These are phyloP conservation scores for Coregonus clupeaformis DNA, from an alignment of 2,113 vertebrate species.

Conservation along the genomic window DNA sequence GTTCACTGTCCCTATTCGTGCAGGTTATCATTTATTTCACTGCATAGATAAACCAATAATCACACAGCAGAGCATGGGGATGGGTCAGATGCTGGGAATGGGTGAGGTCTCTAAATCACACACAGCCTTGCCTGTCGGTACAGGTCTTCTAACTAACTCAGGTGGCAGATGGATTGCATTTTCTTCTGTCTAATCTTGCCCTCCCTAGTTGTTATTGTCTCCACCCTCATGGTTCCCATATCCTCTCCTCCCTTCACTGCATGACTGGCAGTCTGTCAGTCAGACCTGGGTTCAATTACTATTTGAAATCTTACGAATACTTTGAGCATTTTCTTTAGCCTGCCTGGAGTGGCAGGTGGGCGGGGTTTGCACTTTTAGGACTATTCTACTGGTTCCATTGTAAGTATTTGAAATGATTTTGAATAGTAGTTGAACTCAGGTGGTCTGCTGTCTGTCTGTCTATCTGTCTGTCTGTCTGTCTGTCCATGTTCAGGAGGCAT, in stretches of 20 bases:
- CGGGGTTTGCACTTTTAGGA: too few relatives aligned
- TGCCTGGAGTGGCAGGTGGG: too few relatives aligned
- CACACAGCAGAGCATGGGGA: background rate
- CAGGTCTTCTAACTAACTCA: constrained; percentile 12
- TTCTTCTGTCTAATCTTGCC: background rate
- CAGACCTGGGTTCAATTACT: too few relatives aligned
- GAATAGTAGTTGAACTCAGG: too few relatives aligned
- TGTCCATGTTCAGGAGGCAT: background rate
- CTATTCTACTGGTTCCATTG: too few relatives aligned
- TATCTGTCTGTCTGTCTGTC: too few relatives aligned
- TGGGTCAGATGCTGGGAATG: background rate
- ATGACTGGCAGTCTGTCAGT: background rate
- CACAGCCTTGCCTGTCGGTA: background rate
- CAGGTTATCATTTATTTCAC: background rate
- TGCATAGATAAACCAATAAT: background rate
- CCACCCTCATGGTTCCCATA: constrained; percentile 37
- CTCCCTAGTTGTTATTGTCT: constrained; percentile 19
- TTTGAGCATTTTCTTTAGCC: too few relatives aligned
- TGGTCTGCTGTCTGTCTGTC: too few relatives aligned
- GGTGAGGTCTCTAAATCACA: background rate
- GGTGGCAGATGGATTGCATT: background rate
- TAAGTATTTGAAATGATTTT: background rate
- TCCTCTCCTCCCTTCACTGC: constrained; percentile 4
- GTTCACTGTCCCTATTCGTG: background rate
- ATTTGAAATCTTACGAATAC: too few relatives aligned